Evolutionary conservation across 2,888 invertebrate species (phyloP), one percentile per base, ranked within the genome.

Genomic region (Drosophila differens): DNA sequence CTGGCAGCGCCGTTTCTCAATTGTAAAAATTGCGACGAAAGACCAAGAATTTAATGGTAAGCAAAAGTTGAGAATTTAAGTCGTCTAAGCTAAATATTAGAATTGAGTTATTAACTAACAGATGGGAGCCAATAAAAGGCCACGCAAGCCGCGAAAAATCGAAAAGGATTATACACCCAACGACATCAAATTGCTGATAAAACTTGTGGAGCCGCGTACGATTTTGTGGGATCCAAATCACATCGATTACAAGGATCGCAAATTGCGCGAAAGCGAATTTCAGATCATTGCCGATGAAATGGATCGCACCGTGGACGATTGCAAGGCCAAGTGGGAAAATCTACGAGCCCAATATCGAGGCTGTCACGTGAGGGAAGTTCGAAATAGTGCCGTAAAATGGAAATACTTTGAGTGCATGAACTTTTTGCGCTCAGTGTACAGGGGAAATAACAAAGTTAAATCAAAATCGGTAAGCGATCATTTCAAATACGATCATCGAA

Each of bases 261-360:
- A 64, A 54, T 39, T 70, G 44, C 70, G 77, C 0, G 77, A 80
- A n/a, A 53, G 28, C 3, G 22, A 69, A 2, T 77, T 77, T 57
- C 59, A 63, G 5, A 14, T 41, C 0, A 66, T 77, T 37, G 55
- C 80, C 22, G 57, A 63, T 14, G 30, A 49, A 2, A 51, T 80
- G 28, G 16, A 60, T 22, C 68, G 77, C 16, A 62, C 69, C 0
- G 2, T 57, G 10, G 28, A 51, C 9, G 77, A 77, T 33, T 77
- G 77, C 53, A 77, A 75, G 35, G 60, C 80, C 19, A 77, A 77
- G 22, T 77, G 77, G 77, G 77, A 77, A 12, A 80, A 77, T n/a
- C 63, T 77, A 6, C 69, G 77, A 0, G 70, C 80, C 4, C 77
- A 77, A 57, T 77, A 66, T 19, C 49, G 77, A 30, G 63, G 80